These are phyloP conservation scores for Eremobia ochroleuca DNA, from an alignment of 2,888 invertebrate genomes.

Conservation along the genomic window DNA sequence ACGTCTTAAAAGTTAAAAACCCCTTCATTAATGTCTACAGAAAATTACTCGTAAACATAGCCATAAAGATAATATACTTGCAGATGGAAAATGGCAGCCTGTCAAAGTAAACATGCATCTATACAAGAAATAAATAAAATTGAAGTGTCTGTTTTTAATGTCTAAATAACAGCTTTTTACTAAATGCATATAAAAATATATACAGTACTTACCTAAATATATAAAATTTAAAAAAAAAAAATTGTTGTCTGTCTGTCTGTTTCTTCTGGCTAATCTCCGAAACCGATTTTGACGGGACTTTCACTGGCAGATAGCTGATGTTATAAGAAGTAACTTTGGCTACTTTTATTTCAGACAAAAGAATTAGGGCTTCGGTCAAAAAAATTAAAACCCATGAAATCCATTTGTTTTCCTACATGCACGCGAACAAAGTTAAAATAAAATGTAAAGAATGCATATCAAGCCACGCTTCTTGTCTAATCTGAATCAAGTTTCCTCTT, in stretches of 20 bases:
- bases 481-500: conserved; percentile 61
- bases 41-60: conserved; percentile 21
- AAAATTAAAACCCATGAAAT: background rate
- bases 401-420: too few relatives aligned
- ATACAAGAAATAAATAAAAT: background rate
- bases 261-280: background rate
- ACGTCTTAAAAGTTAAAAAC: conserved; percentile 7
- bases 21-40: background rate
- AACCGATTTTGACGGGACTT: background rate
- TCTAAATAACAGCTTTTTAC: background rate
- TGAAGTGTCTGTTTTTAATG: background rate
- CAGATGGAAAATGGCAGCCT: conserved; percentile 21
- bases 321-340: background rate
- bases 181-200: too few relatives aligned
- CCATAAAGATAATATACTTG: background rate
- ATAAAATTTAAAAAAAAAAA: too few relatives aligned
- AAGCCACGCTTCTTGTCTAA: conserved; percentile 57
- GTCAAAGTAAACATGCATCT: conserved; percentile 11
- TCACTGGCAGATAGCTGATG: background rate
- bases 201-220: too few relatives aligned
- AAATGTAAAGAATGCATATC: conserved; percentile 25
- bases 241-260: background rate
- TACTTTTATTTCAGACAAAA: background rate
- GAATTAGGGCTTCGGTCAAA: background rate
- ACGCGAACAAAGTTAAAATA: background rate